Evolutionary conservation across 2,113 vertebrate genomes (phyloP).

Genomic region (Gallinago paraguaiae): DNA sequence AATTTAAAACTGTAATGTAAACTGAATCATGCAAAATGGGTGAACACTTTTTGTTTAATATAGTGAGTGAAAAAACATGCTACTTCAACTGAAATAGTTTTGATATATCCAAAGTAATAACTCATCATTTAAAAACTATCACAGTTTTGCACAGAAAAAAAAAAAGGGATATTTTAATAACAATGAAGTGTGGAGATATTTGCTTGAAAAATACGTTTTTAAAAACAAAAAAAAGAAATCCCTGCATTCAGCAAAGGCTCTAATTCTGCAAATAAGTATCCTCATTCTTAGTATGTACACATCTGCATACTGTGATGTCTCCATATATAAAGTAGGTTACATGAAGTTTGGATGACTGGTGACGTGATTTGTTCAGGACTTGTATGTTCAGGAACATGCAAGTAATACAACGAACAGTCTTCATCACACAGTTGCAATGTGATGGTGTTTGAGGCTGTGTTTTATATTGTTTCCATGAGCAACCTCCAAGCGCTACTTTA

Average conservation of each 20-base stretch:
- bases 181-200: neutral
- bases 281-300: neutral
- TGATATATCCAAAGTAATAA: neutral
- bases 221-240: neutral
- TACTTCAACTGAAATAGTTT: neutral
- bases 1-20: neutral
- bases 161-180: neutral
- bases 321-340: neutral
- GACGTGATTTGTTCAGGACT: neutral
- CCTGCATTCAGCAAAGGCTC: neutral
- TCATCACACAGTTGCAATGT: accelerated
- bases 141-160: neutral
- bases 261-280: neutral
- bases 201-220: neutral
- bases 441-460: neutral
- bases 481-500: neutral
- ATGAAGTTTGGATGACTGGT: neutral
- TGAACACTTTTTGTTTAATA: neutral
- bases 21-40: neutral
- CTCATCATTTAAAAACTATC: neutral
- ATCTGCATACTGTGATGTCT: neutral
- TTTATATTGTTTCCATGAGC: neutral
- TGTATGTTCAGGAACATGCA: neutral
- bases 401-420: accelerated
- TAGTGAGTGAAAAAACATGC: neutral